Conservation (phyloP, 2,888 invertebrate genomes). For the Sycophila texana region DNA sequence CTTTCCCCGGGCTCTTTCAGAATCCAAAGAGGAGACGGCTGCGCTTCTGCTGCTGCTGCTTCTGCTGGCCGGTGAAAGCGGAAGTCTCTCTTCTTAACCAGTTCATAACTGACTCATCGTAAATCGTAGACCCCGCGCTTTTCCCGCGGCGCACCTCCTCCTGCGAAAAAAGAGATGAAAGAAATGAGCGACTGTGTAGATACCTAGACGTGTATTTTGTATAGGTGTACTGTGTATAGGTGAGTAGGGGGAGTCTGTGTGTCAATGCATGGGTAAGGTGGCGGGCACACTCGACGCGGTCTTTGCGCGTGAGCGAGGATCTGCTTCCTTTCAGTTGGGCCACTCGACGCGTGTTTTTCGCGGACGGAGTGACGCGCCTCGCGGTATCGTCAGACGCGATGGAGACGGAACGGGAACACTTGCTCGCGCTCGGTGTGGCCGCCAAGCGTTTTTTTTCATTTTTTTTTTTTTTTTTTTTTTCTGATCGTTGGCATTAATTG, state of each 20-base stretch:
- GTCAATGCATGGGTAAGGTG: no score
- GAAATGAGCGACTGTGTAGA: neutral
- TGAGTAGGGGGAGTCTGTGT: neutral
- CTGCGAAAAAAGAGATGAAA: neutral
- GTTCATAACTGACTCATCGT: conserved; percentile 56
- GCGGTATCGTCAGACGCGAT: no score
- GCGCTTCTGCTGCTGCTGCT: conserved; percentile 25
- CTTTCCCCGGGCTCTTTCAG: conserved; percentile 32
- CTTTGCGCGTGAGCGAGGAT: no score
- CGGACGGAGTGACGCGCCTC: no score
- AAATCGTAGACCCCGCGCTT: conserved; percentile 18
- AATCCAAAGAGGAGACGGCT: conserved; percentile 28
- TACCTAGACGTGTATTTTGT: neutral
- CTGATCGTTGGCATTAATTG: no score
- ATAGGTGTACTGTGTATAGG: neutral
- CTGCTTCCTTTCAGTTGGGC: no score
- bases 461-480: no score
- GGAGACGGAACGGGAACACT: no score
- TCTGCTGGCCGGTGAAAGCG: conserved; percentile 44
- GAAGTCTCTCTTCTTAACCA: conserved; percentile 53
- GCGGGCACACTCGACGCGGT: no score
- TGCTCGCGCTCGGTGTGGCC: no score
- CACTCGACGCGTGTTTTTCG: no score
- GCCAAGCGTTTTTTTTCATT: no score
- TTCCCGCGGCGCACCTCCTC: neutral